Evolutionary conservation across 2,113 vertebrate genomes (phyloP), one percentile per base, ranked within the genome.

Genomic region (Alosa alosa): DNA sequence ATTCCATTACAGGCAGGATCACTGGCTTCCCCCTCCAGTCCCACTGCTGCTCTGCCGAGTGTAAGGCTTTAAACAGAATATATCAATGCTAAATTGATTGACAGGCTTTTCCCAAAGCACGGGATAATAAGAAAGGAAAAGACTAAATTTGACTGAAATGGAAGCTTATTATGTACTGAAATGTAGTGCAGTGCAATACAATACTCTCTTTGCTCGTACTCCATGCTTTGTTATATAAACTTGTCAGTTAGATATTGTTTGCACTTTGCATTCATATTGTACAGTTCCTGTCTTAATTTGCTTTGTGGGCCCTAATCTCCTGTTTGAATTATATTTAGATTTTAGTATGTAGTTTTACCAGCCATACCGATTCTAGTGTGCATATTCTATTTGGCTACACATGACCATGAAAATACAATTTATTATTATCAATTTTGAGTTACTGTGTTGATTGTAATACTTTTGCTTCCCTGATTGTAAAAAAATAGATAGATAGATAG

Each of bases 1-100:
- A 72, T 47, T 68, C 72, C 72, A 84, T 84, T 44, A 84, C 60
- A 72, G 83, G 44, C 18, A 60, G n/a, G 83, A 84, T 84, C 64
- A 72, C 64, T 84, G 60, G 22, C 83, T 75, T 75, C 6, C 60
- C 7, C 41, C 41, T 47, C 44, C 44, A 25, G 64, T 72, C 64
- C 64, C 64, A 72, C 9, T 25, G 64, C 64, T 72, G 64, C 64
- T 72, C 31, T 72, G 64, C 31, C 8, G 64, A 72, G 64, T 36
- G 64, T 36, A 36, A 36, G 64, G 25, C 64, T 72, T 72, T 72
- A 72, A 72, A 72, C 64, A 31, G 64, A 72, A 72, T 72, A 72
- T 72, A 72, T 72, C 64, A 72, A 72, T 72, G 64, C 64, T 72
- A 36, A 72, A 72, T 72, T 72, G 64, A 72, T 72, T 72, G 64